These are phyloP conservation scores for Drosophila bocqueti DNA, from an alignment of 1,140 invertebrate genomes.

Conservation along the genomic window DNA sequence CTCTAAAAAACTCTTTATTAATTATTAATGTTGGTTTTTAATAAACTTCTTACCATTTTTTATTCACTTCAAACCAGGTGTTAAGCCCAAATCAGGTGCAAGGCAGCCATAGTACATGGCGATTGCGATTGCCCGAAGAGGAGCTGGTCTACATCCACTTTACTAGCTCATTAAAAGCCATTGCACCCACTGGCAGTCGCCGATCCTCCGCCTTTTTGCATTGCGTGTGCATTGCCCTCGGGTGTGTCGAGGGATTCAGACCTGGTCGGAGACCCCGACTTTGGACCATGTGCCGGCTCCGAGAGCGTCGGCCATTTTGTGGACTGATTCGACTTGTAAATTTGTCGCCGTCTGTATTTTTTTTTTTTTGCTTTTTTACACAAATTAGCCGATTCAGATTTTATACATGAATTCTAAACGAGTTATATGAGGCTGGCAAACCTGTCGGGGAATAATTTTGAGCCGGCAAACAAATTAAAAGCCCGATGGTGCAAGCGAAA, in stretches of 20 bases:
- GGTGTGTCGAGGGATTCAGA: constrained; percentile 27
- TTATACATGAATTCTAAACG: constrained; percentile 76
- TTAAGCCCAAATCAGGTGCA: constrained; percentile 43
- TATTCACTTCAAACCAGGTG: neutral
- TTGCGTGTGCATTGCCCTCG: constrained; percentile 69
- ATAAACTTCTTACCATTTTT: neutral
- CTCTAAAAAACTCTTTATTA: accelerated
- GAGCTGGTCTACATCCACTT: constrained; percentile 41
- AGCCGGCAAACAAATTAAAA: constrained; percentile 47
- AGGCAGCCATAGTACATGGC: constrained; percentile 21
- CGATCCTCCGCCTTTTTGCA: constrained; percentile 26
- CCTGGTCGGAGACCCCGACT: constrained; percentile 31
- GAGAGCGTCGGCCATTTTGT: constrained; percentile 68
- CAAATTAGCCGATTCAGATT: constrained; percentile 69
- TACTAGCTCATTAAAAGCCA: constrained; percentile 79
- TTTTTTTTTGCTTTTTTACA: constrained; percentile 23
- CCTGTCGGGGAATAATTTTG: constrained; percentile 69
- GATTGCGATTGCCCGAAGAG: constrained; percentile 27
- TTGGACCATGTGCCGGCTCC: neutral
- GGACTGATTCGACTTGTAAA: constrained; percentile 70
- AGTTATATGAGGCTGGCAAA: constrained; percentile 59
- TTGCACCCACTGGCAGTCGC: constrained; percentile 63
- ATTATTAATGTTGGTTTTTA: neutral
- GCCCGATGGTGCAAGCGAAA: constrained; percentile 66
- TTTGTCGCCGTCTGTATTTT: constrained; percentile 46